Base-by-base conservation (phyloP, 2,888 invertebrate genomes). In the Periphyllus acericola region DNA sequence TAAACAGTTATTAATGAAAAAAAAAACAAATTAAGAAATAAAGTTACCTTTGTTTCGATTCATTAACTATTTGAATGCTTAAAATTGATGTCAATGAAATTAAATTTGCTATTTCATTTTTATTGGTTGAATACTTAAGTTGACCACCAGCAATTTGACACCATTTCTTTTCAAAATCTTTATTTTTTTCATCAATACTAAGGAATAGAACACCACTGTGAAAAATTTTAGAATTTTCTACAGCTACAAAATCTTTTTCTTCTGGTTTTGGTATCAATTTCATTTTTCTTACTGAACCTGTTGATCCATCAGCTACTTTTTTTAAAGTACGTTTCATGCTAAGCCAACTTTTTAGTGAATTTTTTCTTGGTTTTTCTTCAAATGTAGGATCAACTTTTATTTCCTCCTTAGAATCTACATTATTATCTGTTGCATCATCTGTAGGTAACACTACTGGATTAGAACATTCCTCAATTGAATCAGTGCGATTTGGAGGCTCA, bases 241-340 rank as follows among this genome's bases (percentile, higher is more conserved):
- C 32, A 74, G 36, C 72, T 89, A 89, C 46, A 40, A n/a, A 19
- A 79, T 71, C 71, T 91, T 85, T 80, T 91, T 91, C 88, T 91
- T 91, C 89, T 89, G 66, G 89, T 90, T 89, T 90, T 90, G 6
- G 89, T 88, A 71, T 89, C 89, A 79, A 91, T 90, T 89, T 91
- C 90, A 66, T 90, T 85, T 80, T 76, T 55, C 89, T 87, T 66
- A 90, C 90, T 21, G 90, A 90, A 89, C 90, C 90, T 19, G 82
- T 60, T 40, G 90, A 90, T 72, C 89, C 89, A 46, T 90, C 90
- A 29, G 89, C 89, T 21, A 90, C 90, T 84, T 87, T 90, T 89
- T 89, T 90, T 66, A 91, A 89, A 40, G 90, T 90, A 75, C 89
- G 89, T 86, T 90, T 90, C 90, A 91, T 90, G 89, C 90, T 91